phyloP scores from a whole-genome alignment of 2,113 vertebrate genomes.

The Cervus canadensis region DNA sequence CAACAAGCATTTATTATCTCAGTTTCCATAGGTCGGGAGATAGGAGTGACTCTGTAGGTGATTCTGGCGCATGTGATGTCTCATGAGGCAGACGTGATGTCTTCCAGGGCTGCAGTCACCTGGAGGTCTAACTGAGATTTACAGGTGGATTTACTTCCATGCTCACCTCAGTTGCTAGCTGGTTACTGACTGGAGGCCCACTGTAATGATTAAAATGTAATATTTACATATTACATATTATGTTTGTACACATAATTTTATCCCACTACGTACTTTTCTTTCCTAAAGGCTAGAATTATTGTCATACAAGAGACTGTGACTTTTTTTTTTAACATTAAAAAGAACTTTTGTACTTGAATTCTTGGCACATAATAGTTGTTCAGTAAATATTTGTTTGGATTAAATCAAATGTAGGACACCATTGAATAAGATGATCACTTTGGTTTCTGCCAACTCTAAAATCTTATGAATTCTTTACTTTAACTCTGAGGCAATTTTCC shows the following conservation, averaged over 20 bases:
- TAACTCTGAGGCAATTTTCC: constrained; percentile 45
- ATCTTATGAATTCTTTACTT: constrained; percentile 34
- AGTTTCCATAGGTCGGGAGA: not conserved
- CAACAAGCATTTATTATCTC: not conserved
- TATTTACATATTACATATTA: not conserved
- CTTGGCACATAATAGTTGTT: not conserved
- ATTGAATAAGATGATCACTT: not conserved
- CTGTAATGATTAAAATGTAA: not conserved
- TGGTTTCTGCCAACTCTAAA: not conserved
- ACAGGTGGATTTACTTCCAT: not conserved
- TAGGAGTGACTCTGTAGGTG: not conserved
- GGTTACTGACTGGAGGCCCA: not conserved
- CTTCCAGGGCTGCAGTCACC: not conserved
- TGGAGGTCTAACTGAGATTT: not conserved
- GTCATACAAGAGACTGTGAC: not conserved
- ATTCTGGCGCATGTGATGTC: not conserved
- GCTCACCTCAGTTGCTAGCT: not conserved
- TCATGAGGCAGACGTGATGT: not conserved
- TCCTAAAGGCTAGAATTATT: not conserved
- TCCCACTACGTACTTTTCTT: not conserved
- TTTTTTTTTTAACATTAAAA: constrained; percentile 9
- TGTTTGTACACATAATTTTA: not conserved
- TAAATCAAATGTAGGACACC: not conserved
- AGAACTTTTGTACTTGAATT: not conserved
- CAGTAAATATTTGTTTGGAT: not conserved